Evolutionary conservation across 2,888 invertebrate species (phyloP).

Genomic region (Habroteleia sp.): DNA sequence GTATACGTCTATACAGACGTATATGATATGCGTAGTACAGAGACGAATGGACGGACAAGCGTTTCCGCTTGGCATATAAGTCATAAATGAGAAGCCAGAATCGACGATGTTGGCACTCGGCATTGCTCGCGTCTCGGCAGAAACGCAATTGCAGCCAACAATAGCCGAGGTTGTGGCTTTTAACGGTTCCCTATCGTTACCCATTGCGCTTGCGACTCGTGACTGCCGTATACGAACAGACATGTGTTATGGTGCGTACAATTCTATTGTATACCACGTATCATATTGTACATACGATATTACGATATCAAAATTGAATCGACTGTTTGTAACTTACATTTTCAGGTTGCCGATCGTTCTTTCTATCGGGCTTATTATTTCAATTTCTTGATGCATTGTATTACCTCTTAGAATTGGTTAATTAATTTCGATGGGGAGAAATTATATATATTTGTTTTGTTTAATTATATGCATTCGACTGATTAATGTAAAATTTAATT

Average conservation of each 20-base stretch:
- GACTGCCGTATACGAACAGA: slow-evolving; percentile 56
- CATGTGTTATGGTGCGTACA: slow-evolving; percentile 59
- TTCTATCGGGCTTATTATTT: slow-evolving; percentile 39
- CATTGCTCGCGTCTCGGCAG: slow-evolving; percentile 34
- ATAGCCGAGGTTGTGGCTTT: slow-evolving; percentile 60
- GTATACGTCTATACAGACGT: slow-evolving; percentile 6
- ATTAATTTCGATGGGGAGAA: slow-evolving; percentile 25
- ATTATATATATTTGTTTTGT: slow-evolving; percentile 3
- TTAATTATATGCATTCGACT: no score
- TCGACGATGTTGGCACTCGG: slow-evolving; percentile 24
- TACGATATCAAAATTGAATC: slow-evolving; percentile 50
- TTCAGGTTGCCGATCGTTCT: slow-evolving; percentile 33
- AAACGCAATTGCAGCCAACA: slow-evolving; percentile 52
- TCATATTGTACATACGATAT: slow-evolving; percentile 54
- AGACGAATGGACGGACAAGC: slow-evolving; percentile 50
- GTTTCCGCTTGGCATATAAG: slow-evolving; percentile 54
- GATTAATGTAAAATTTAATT: no score
- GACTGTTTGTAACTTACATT: slow-evolving; percentile 47
- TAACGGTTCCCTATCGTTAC: slow-evolving; percentile 60
- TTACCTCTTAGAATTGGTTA: slow-evolving; percentile 3
- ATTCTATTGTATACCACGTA: slow-evolving; percentile 48
- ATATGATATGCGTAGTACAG: slow-evolving; percentile 45
- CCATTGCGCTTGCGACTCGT: slow-evolving; percentile 48
- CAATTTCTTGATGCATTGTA: slow-evolving; percentile 34
- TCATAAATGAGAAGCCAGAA: slow-evolving; percentile 49